These are phyloP conservation scores for Bombus waltoni DNA, from an alignment of 1,140 invertebrate genomes.

Conservation along the genomic window DNA sequence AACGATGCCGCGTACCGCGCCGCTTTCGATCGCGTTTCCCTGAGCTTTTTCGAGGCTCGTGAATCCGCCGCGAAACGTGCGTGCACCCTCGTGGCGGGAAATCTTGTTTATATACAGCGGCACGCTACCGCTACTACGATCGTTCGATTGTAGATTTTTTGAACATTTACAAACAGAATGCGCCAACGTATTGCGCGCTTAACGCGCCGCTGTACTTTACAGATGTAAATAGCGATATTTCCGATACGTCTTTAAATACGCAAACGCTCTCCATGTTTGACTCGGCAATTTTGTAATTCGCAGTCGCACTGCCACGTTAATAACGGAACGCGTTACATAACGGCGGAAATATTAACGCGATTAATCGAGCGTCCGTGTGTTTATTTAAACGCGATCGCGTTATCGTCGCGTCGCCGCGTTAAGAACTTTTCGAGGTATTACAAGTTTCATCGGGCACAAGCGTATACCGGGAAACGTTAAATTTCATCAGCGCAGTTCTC, in stretches of 20 bases:
- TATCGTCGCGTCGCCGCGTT: slow-evolving; percentile 18
- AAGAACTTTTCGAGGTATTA: neutral
- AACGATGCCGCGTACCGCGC: too few species aligned
- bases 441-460: slow-evolving; percentile 1
- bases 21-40: neutral
- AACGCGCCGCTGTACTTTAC: neutral
- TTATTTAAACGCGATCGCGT: slow-evolving; percentile 13
- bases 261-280: neutral
- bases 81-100: slow-evolving; percentile 25
- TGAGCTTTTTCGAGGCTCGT: neutral
- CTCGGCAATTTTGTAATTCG: neutral
- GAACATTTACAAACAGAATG: too few species aligned
- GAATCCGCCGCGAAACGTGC: neutral
- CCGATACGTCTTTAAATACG: neutral
- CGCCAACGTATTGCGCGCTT: neutral
- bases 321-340: neutral
- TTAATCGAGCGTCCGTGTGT: slow-evolving; percentile 8
- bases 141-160: neutral
- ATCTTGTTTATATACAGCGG: slow-evolving; percentile 19
- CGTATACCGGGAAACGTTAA: slow-evolving; percentile 27
- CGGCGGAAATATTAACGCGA: neutral
- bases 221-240: neutral
- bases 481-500: slow-evolving; percentile 43
- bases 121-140: neutral
- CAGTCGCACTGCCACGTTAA: neutral